Base-by-base conservation (phyloP, 1,140 invertebrate species). In the Dryas iulia region DNA sequence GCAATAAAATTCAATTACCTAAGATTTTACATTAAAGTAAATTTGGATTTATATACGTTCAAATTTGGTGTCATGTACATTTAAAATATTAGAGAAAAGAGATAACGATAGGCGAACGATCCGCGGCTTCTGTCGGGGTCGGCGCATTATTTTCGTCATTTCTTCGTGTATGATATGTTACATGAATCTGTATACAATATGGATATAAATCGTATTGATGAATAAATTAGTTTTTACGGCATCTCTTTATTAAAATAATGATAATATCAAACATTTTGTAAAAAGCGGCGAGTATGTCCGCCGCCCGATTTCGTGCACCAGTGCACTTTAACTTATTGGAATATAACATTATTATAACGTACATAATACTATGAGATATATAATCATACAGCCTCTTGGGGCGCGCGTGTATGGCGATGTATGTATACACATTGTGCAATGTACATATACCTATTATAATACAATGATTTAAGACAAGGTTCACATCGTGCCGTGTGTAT, bases 401-500 rank as follows among this genome's bases (percentile, higher is more conserved):
- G 90, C 88, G 86, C 86, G 90, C 84, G 87, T 92, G 88, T 92
- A 92, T 92, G 89, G 86, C 84, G 89, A 92, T 90, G 93, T 93
- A 93, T 94, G 93, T 94, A 94, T 94, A 94, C 93, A 94, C 93
- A 93, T 94, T 94, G 93, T 94, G 93, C 94, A 94, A 94, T 94
- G 94, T 94, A 94, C 93, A 94, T 94, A 93, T 92, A 93, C 86
- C 90, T 92, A 92, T 89, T 91, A 92, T 92, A 90, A 92, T 92
- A 92, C 89, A 92, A 94, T 94, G 94, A 94, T 93, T 94, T 95
- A 95, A 95, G 94, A 95, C 94, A 95, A 95, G 95, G 95, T 95
- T 96, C 95, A 96, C 95, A 95, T 95, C 94, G 95, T 96, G 95
- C 95, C 95, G 95, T 95, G 95, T 95, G 95, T 95, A 95, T 95